These are phyloP conservation scores for Spinus olivaceus DNA, from an alignment of 2,797 vertebrate species.

Conservation along the genomic window DNA sequence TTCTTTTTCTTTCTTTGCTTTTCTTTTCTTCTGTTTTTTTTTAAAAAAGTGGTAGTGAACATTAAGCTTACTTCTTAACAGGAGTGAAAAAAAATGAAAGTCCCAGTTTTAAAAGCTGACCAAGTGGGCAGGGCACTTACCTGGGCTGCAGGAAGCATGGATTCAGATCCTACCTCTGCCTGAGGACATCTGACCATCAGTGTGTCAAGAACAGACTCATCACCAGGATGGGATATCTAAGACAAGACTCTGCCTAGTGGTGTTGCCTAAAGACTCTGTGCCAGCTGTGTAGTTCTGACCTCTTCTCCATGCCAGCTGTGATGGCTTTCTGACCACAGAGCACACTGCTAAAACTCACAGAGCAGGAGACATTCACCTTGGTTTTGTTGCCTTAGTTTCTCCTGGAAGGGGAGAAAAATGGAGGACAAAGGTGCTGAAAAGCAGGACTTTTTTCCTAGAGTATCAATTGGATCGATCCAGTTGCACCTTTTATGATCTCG, in stretches of 20 bases:
- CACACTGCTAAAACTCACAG: not conserved
- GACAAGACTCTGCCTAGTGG: not conserved
- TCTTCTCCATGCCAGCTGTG: not conserved
- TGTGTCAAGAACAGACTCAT: not conserved
- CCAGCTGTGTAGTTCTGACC: rapidly evolving
- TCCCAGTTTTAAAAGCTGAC: not conserved
- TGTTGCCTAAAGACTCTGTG: not conserved
- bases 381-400: not conserved
- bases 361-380: not conserved
- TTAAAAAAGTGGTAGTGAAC: not conserved
- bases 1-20: no score
- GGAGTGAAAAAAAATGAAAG: not conserved
- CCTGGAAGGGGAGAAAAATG: not conserved
- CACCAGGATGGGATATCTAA: not conserved
- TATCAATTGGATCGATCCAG: not conserved
- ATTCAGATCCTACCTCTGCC: not conserved
- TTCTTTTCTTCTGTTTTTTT: not conserved
- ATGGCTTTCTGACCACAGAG: not conserved
- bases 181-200: not conserved
- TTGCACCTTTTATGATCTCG: not conserved
- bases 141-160: not conserved
- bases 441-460: not conserved
- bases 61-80: not conserved
- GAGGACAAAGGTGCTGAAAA: not conserved
- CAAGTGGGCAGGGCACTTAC: not conserved